Evolutionary conservation across 2,888 invertebrate species (phyloP), one percentile per base, ranked within the genome.

Genomic region (Agrotis exclamationis): DNA sequence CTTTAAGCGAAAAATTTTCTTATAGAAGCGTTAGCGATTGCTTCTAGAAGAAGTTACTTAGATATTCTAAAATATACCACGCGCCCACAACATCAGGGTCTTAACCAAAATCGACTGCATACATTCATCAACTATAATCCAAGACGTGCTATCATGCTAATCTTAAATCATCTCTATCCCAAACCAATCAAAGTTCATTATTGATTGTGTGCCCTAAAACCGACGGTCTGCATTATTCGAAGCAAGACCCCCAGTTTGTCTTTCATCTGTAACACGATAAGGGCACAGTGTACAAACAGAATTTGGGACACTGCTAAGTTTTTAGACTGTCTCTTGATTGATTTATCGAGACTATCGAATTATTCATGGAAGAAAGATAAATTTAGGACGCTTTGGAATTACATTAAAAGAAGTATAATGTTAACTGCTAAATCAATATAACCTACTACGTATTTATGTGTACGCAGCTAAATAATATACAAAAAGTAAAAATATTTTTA

Each of bases 261-360:
- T 85, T 80, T 80, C 75, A 79, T 83, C 74, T 73, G 89, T 84
- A 88, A 90, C 74, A 63, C 73, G 78, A 88, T 82, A 74, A 72
- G 76, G 76, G 51, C 59, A 67, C 48, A 71, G 76, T 79, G 68
- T 82, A 74, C 83, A 85, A 84, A 88, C 83, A 85, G 71, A 82
- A 78, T 84, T 81, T 66, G 50, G 67, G 74, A 66, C 70, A 75
- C 56, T 54, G 78, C 80, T 82, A 85, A 85, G 83, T 85, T 88
- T 87, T 78, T 50, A 80, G 80, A 65, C 74, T 70, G 74, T 80
- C 71, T 74, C 73, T 79, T 87, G 89, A 89, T 88, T 86, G 88
- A 89, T 89, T 89, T 83, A 78, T 39, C 60, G 44, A 59, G 66
- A 62, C 39, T 28, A 57, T 53, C 20, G 2, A 63, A 62, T 62